Evolutionary conservation across 2,113 vertebrate genomes (phyloP).

Genomic region (Nyctibius bracteatus): DNA sequence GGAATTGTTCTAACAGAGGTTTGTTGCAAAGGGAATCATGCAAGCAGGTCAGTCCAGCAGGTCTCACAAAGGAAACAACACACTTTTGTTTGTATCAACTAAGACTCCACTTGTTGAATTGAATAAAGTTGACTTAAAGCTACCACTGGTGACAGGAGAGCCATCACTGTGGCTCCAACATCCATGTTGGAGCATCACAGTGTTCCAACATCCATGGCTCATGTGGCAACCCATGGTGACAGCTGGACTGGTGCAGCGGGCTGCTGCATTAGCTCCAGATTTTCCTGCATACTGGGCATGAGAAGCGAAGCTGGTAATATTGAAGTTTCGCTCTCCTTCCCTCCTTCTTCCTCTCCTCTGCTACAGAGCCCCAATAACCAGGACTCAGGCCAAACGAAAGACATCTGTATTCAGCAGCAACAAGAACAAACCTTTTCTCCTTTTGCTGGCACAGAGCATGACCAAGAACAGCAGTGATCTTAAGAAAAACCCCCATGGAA

Average conservation of each 20-base stretch:
- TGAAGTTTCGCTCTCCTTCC: not conserved
- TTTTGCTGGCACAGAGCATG: not conserved
- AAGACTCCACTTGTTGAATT: not conserved
- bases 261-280: not conserved
- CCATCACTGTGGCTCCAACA: not conserved
- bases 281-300: not conserved
- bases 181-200: not conserved
- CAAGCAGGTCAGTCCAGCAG: not conserved
- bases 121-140: not conserved
- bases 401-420: not conserved
- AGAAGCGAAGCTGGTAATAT: not conserved
- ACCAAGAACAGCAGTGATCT: not conserved
- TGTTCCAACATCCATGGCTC: not conserved
- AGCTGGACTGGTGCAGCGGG: not conserved
- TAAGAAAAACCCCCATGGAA: slow-evolving; percentile 18
- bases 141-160: not conserved
- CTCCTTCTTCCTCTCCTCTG: not conserved
- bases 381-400: not conserved
- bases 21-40: not conserved
- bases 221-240: not conserved
- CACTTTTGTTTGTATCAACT: not conserved
- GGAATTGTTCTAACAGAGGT: not conserved
- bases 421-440: not conserved
- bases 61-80: not conserved
- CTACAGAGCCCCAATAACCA: not conserved